Evolutionary conservation across 2,888 invertebrate genomes (phyloP), one percentile per base, ranked within the genome.

Genomic region (Agrotis clavis): DNA sequence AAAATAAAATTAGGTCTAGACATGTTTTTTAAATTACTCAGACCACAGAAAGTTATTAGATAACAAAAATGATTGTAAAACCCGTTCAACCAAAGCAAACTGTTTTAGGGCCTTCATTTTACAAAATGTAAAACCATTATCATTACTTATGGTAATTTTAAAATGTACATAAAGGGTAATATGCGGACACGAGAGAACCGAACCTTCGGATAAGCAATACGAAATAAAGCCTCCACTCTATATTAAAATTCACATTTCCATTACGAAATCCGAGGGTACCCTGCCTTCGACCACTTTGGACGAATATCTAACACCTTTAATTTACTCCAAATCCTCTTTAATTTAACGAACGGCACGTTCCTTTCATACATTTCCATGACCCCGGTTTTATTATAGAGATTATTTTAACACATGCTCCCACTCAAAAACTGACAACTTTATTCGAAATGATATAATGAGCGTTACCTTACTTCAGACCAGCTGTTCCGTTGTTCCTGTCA

Each of bases 251-350:
- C 83, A 79, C 78, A 83, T 85, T 84, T 84, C 81, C 82, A 84
- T 87, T 84, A 84, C 77, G 63, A 78, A 79, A 74, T 79, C 67
- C 77, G 63, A 71, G 61, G 19, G 62, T 72, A 81, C 83, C 82
- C 79, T 82, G 69, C 86, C 83, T 87, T 83, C 86, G 77, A 83
- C 82, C 84, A 81, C 83, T 85, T 82, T 83, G 76, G 77, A 85
- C 85, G 84, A 88, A 88, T 86, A 91, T 89, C 91, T 90, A 91
- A 91, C 91, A 92, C 94, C 91, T 93, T 91, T 92, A 92, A 93
- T 93, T 93, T 92, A 90, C 87, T 87, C 82, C 73, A 90, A 92
- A 94, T 93, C 94, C 92, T 90, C 91, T 92, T 91, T 92, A 92
- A 94, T 93, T 92, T 91, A 82, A 90, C 88, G 77, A 86, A 87